Evolutionary conservation across 2,888 invertebrate species (phyloP).

Genomic region (Drosophila nigricruria): DNA sequence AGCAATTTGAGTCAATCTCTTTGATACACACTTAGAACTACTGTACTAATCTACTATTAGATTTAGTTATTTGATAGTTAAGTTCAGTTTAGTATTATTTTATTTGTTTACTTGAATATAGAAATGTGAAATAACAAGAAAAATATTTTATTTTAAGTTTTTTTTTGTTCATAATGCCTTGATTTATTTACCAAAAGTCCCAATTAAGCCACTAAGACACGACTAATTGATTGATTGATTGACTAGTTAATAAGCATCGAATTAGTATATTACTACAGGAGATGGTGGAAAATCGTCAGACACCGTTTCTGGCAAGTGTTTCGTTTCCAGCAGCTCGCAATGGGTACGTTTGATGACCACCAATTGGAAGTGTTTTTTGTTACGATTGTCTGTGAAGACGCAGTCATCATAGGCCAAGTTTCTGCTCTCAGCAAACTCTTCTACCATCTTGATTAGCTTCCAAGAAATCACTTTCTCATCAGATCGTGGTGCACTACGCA

Average conservation of each 20-base stretch:
- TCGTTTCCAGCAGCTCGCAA: constrained; percentile 47
- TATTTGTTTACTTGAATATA: too few relatives aligned
- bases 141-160: background rate
- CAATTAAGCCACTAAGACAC: background rate
- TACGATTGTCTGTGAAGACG: constrained; percentile 60
- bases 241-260: background rate
- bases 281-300: background rate
- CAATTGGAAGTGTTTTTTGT: constrained; percentile 44
- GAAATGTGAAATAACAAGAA: too few relatives aligned
- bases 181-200: background rate
- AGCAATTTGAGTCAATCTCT: background rate
- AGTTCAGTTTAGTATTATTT: too few relatives aligned
- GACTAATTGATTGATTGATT: background rate
- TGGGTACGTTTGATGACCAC: constrained; percentile 56
- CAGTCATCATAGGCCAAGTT: constrained; percentile 61
- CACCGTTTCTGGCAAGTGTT: constrained; percentile 1
- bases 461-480: constrained; percentile 59
- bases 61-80: too few relatives aligned
- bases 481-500: constrained; percentile 19
- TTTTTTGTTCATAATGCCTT: background rate
- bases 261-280: background rate
- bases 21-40: too few relatives aligned
- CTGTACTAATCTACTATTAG: too few relatives aligned
- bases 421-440: constrained; percentile 55
- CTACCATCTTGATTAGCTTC: constrained; percentile 74